Conservation (phyloP, 2,113 vertebrate genomes). For the Willisornis vidua region DNA sequence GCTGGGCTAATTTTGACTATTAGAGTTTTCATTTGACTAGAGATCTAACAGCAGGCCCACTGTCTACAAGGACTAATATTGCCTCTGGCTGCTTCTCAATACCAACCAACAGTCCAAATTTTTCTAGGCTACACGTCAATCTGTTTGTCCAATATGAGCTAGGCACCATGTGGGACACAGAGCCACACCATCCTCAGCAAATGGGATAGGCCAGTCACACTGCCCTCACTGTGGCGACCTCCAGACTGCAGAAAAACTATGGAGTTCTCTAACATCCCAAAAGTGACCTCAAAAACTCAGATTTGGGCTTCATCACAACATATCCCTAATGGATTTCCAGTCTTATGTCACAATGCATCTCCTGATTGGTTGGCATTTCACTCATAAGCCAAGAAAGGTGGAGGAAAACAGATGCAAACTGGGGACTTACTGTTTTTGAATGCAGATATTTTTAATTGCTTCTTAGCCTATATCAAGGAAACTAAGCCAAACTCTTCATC, state of each 20-base stretch:
- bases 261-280: neutral
- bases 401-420: neutral
- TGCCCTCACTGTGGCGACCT: neutral
- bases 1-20: neutral
- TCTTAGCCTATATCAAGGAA: neutral
- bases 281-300: neutral
- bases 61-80: slow-evolving; percentile 41
- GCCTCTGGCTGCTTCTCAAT: slow-evolving; percentile 37
- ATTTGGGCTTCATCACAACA: neutral
- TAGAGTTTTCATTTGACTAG: slow-evolving; percentile 1
- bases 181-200: neutral
- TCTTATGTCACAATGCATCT: neutral
- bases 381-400: neutral
- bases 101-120: neutral
- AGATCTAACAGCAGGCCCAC: neutral
- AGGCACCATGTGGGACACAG: neutral
- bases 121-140: slow-evolving; percentile 1
- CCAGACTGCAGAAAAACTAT: neutral
- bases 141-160: neutral
- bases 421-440: neutral
- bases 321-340: neutral
- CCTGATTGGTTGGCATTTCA: neutral
- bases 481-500: neutral
- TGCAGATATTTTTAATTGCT: neutral
- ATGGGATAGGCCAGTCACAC: neutral